These are phyloP conservation scores for Lithodes maja DNA, from an alignment of 2,888 invertebrate species.

Conservation along the genomic window DNA sequence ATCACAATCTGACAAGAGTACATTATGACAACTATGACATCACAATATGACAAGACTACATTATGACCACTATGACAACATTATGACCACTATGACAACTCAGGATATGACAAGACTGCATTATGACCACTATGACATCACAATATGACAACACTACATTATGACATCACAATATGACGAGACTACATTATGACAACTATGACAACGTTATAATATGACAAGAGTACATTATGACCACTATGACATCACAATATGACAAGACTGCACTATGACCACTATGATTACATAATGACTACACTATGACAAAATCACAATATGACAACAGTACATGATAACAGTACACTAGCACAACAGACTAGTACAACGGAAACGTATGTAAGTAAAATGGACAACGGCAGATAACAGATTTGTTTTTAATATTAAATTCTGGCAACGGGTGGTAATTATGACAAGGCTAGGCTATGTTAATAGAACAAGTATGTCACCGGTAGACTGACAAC, in stretches of 20 bases:
- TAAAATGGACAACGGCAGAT: no score
- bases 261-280: not conserved
- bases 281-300: not conserved
- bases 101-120: not conserved
- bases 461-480: no score
- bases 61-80: not conserved
- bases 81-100: not conserved
- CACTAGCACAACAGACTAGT: not conserved
- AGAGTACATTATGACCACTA: not conserved
- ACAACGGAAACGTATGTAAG: no score
- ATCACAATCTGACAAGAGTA: not conserved
- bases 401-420: no score
- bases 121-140: not conserved
- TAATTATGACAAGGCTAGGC: no score
- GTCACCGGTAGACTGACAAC: no score
- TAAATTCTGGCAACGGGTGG: no score
- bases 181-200: not conserved
- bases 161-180: not conserved
- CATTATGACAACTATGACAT: not conserved
- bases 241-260: conserved; percentile 9
- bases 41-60: not conserved
- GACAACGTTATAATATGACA: conserved; percentile 2
- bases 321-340: not conserved
- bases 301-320: conserved; percentile 12
- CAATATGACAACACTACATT: not conserved